Percentiles rank a stretch among this genome's conserved stretches.
phyloP scores from a whole-genome alignment of 2,888 invertebrate genomes.

The Leptinotarsa rubiginosa region DNA sequence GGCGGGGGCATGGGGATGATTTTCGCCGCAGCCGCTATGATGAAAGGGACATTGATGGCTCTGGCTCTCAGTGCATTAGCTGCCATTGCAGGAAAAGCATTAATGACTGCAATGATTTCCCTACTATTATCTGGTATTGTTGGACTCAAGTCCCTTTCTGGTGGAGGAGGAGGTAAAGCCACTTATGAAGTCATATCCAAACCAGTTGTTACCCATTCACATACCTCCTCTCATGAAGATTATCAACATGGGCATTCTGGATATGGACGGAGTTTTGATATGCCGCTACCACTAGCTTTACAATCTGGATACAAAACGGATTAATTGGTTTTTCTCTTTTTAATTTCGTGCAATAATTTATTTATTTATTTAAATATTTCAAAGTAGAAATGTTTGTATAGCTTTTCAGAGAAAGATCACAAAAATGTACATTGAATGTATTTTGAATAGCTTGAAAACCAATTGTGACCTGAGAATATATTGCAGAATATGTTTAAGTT shows the following conservation, averaged over 20 bases:
- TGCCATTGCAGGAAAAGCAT: conserved; percentile 81
- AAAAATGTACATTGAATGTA: too few relatives aligned
- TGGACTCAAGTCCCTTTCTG: conserved; percentile 70
- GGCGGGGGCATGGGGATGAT: conserved; percentile 53
- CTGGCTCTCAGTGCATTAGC: conserved; percentile 79
- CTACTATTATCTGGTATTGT: conserved; percentile 79
- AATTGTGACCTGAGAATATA: too few relatives aligned
- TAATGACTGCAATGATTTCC: conserved; percentile 83
- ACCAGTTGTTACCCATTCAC: conserved; percentile 71
- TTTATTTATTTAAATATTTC: conserved; percentile 34
- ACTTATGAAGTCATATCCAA: conserved; percentile 82
- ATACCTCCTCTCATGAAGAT: conserved; percentile 74
- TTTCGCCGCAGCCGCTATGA: conserved; percentile 68
- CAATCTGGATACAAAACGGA: conserved; percentile 56
- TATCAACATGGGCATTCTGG: conserved; percentile 57
- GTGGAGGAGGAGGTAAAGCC: conserved; percentile 73
- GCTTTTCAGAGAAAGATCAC: too few relatives aligned
- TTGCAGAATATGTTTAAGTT: too few relatives aligned
- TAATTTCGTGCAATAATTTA: conserved; percentile 43
- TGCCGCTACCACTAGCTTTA: conserved; percentile 58
- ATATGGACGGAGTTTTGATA: conserved; percentile 67
- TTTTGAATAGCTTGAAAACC: too few relatives aligned
- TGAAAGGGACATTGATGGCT: conserved; percentile 78
- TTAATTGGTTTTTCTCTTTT: conserved; percentile 35
- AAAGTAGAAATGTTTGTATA: too few relatives aligned